phyloP scores from a whole-genome alignment of 2,113 vertebrate species.

The Centropristis striata region DNA sequence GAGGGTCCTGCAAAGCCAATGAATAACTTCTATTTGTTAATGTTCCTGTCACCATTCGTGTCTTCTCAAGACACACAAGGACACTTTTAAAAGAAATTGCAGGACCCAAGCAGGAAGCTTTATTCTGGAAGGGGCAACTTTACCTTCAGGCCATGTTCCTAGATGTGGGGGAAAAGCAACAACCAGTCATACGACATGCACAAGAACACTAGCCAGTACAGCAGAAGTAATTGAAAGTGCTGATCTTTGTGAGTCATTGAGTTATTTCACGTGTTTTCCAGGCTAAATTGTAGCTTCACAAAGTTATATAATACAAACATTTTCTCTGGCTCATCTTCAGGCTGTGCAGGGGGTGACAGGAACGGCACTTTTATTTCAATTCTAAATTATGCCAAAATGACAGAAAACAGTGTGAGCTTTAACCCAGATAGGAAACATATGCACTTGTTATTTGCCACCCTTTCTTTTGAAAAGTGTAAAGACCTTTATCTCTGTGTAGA shows the following conservation, averaged over 20 bases:
- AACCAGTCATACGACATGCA: neutral
- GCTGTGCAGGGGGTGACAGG: neutral
- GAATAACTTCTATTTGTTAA: slow-evolving; percentile 17
- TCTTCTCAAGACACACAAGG: neutral
- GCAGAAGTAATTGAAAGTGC: slow-evolving; percentile 33
- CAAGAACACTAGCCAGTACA: neutral
- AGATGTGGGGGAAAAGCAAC: slow-evolving; percentile 7
- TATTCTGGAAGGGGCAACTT: slow-evolving; percentile 4
- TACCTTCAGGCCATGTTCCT: slow-evolving; percentile 17
- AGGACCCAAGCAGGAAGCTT: neutral
- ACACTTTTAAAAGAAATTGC: neutral
- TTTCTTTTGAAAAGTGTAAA: neutral
- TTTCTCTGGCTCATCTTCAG: neutral
- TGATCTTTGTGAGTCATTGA: slow-evolving; percentile 26
- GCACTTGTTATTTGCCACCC: neutral
- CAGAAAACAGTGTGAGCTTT: neutral
- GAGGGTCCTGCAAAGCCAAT: slow-evolving; percentile 24
- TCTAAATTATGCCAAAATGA: too few relatives aligned
- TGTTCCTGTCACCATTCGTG: neutral
- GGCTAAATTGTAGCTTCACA: slow-evolving; percentile 19
- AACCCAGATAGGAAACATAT: neutral
- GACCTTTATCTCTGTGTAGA: neutral
- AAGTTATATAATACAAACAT: slow-evolving; percentile 7
- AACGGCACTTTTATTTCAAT: neutral
- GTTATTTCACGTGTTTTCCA: slow-evolving; percentile 6